phyloP scores from a whole-genome alignment of 2,797 vertebrate species.

The Salarias fasciatus region DNA sequence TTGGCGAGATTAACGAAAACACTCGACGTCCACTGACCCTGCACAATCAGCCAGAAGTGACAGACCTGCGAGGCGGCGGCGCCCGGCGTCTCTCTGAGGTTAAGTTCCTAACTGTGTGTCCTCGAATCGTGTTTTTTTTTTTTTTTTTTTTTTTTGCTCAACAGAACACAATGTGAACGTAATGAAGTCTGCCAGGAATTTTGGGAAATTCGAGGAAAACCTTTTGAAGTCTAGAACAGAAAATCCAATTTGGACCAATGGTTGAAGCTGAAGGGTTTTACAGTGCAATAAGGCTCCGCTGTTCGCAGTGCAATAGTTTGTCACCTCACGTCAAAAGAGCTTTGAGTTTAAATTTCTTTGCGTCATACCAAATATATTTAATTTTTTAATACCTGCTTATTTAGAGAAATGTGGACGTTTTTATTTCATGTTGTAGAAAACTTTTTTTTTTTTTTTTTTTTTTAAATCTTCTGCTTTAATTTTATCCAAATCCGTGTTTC shows the following conservation, averaged over 20 bases:
- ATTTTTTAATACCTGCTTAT: slow-evolving; percentile 72
- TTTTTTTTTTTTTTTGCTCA: background rate
- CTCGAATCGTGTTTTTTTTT: background rate
- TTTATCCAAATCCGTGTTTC: slow-evolving; percentile 37
- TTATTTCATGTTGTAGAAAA: slow-evolving; percentile 35
- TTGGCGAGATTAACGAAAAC: slow-evolving; percentile 34
- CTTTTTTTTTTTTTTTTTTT: slow-evolving; percentile 29
- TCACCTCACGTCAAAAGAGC: slow-evolving; percentile 50
- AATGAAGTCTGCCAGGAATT: no score
- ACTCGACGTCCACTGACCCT: slow-evolving; percentile 54
- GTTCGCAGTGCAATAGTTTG: slow-evolving; percentile 66
- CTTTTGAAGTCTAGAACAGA: slow-evolving; percentile 18
- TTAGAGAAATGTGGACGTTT: slow-evolving; percentile 52
- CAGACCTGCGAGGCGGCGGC: slow-evolving; percentile 17
- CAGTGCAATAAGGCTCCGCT: slow-evolving; percentile 71
- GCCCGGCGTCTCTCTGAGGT: background rate
- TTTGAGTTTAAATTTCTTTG: slow-evolving; percentile 68
- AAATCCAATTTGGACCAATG: slow-evolving; percentile 40
- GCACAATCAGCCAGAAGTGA: slow-evolving; percentile 54
- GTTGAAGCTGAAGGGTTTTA: slow-evolving; percentile 44
- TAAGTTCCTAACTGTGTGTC: slow-evolving; percentile 8
- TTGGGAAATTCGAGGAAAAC: slow-evolving; percentile 20
- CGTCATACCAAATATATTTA: slow-evolving; percentile 82
- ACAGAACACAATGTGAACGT: background rate
- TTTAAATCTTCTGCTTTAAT: slow-evolving; percentile 34